Evolutionary conservation across 2,888 invertebrate species (phyloP), one percentile per base, ranked within the genome.

Genomic region (Priocnemis perturbator): DNA sequence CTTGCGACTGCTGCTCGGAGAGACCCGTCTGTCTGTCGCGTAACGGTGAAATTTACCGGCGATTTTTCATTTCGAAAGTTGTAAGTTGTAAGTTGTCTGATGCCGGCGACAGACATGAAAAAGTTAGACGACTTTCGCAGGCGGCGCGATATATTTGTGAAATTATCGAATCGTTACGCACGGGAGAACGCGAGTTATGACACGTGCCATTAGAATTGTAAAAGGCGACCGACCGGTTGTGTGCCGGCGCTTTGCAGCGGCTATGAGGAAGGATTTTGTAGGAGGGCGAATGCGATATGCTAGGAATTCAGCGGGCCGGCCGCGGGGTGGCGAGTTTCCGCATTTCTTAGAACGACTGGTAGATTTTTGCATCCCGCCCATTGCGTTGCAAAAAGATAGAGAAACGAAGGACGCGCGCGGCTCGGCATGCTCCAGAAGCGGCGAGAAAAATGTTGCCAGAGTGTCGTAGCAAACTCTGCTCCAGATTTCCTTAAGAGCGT

Each of bases 401-500:
- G 15, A 15, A 48, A 60, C 20, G 11, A 21, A 26, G n/a, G 23
- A 60, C 3, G n/a, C 15, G 47, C 23, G n/a, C 11, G n/a, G 64
- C n/a, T n/a, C n/a, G n/a, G n/a, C n/a, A n/a, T n/a, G n/a, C n/a
- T n/a, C n/a, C n/a, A n/a, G n/a, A n/a, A n/a, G n/a, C n/a, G n/a
- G n/a, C n/a, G n/a, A n/a, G n/a, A n/a, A 72, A 77, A 77, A 64
- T 62, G 57, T 65, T 56, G 48, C 45, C 45, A 7, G 17, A 45
- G 66, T 73, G 70, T 73, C 71, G 61, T 57, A 14, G 37, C 11
- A 37, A 37, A 37, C 7, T 50, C 17, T 72, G 79, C 70, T 82
- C 82, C 69, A 81, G 73, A 81, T 82, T 78, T 79, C 70, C 73
- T 71, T 72, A 73, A 78, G 62, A 74, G 69, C 64, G 48, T 56